Conservation (phyloP, 2,797 vertebrate genomes). For the Telmatherina bonti region DNA sequence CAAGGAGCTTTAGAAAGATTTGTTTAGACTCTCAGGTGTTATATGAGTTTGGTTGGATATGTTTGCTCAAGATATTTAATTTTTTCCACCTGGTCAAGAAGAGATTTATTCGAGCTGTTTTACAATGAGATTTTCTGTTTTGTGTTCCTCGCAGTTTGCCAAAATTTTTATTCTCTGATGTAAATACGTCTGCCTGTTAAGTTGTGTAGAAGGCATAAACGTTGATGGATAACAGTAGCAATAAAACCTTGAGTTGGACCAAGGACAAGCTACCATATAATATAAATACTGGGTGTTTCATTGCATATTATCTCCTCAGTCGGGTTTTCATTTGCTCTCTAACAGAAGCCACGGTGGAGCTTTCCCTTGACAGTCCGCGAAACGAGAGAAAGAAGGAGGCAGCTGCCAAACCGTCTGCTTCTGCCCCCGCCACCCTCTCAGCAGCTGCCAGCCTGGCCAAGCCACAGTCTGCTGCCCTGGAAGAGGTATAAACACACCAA, state of each 20-base stretch:
- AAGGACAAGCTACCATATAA: background rate
- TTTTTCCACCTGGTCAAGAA: background rate
- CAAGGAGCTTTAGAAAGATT: background rate
- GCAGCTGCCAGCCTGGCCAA: slow-evolving; percentile 79
- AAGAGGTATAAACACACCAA: slow-evolving; percentile 85
- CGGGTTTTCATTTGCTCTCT: background rate
- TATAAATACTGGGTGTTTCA: background rate
- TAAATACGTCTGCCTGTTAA: background rate
- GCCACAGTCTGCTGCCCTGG: slow-evolving; percentile 80
- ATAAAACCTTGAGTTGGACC: background rate
- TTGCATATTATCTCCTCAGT: background rate
- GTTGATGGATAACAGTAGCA: background rate
- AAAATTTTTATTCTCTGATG: background rate
- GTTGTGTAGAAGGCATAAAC: background rate
- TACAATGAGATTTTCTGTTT: background rate
- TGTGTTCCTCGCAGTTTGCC: too few species aligned
- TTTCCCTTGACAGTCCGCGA: slow-evolving; percentile 91
- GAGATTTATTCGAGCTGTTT: background rate
- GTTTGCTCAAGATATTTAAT: background rate
- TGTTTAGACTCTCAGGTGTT: background rate
- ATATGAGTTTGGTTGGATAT: background rate
- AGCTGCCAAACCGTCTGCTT: slow-evolving; percentile 72
- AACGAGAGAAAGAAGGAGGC: slow-evolving; percentile 88
- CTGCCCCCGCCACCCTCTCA: slow-evolving; percentile 72
- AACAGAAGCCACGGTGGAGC: slow-evolving; percentile 95